Conservation (phyloP, 2,113 vertebrate genomes). For the Microtus richardsoni region DNA sequence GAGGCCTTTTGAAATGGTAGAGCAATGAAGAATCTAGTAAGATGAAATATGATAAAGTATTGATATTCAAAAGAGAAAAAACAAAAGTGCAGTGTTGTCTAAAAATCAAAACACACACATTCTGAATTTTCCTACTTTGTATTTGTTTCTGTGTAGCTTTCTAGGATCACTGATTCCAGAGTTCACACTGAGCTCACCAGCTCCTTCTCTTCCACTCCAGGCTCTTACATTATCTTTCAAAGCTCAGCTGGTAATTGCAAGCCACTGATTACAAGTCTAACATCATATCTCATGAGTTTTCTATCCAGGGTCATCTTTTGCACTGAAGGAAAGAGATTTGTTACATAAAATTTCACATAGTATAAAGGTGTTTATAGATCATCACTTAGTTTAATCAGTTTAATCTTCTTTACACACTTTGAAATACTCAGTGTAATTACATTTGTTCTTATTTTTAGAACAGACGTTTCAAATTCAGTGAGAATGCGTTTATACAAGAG, state of each 20-base stretch:
- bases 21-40: not conserved
- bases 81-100: not conserved
- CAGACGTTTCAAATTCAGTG: slow-evolving; percentile 45
- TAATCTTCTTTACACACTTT: not conserved
- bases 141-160: not conserved
- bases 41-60: not conserved
- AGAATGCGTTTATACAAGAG: not conserved
- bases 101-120: slow-evolving; percentile 30
- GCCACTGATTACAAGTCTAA: not conserved
- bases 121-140: too few relatives aligned
- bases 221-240: not conserved
- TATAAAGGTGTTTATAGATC: not conserved
- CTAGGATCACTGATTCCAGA: not conserved
- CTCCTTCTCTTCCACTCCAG: not conserved
- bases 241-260: not conserved
- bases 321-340: not conserved
- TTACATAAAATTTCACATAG: not conserved
- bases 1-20: not conserved
- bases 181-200: not conserved
- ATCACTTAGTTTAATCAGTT: slow-evolving; percentile 29
- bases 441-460: slow-evolving; percentile 33
- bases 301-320: not conserved
- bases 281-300: not conserved
- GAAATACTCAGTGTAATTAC: not conserved
- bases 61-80: not conserved